phyloP scores from a whole-genome alignment of 2,888 invertebrate genomes.

The Anthrax anthrax region DNA sequence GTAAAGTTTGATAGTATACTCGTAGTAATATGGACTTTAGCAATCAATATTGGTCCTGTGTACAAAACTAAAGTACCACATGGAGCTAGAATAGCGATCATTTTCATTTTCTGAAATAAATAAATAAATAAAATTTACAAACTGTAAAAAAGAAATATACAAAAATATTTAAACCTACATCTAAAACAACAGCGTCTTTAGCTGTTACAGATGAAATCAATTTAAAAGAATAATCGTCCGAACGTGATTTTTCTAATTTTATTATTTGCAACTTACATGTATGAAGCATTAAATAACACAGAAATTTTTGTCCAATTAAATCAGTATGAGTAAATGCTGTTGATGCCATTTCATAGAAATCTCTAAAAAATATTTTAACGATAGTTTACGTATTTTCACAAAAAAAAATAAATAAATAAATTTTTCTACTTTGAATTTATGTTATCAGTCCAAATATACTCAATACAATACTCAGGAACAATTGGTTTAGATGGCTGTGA shows the following conservation, averaged over 20 bases:
- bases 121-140: neutral
- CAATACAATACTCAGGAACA: conserved; percentile 74
- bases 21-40: conserved; percentile 70
- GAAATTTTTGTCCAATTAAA: conserved; percentile 66
- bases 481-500: conserved; percentile 50
- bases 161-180: conserved; percentile 34
- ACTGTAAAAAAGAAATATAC: too few species aligned
- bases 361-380: conserved; percentile 23
- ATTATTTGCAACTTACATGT: conserved; percentile 34
- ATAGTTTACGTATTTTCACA: neutral
- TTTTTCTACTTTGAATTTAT: conserved; percentile 13
- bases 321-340: conserved; percentile 78
- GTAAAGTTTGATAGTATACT: conserved; percentile 47
- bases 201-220: conserved; percentile 56
- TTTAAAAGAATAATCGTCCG: conserved; percentile 60
- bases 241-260: conserved; percentile 46
- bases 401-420: neutral
- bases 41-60: conserved; percentile 66
- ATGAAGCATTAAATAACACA: conserved; percentile 58
- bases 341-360: conserved; percentile 43
- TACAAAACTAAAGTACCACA: conserved; percentile 67
- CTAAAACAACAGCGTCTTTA: conserved; percentile 68
- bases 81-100: conserved; percentile 72
- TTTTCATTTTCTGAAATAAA: conserved; percentile 45
- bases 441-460: conserved; percentile 79